A percentile compares a stretch with the other conserved stretches of the same genome.
phyloP scores from a whole-genome alignment of 2,113 vertebrate genomes.

The Leuciscus idus region DNA sequence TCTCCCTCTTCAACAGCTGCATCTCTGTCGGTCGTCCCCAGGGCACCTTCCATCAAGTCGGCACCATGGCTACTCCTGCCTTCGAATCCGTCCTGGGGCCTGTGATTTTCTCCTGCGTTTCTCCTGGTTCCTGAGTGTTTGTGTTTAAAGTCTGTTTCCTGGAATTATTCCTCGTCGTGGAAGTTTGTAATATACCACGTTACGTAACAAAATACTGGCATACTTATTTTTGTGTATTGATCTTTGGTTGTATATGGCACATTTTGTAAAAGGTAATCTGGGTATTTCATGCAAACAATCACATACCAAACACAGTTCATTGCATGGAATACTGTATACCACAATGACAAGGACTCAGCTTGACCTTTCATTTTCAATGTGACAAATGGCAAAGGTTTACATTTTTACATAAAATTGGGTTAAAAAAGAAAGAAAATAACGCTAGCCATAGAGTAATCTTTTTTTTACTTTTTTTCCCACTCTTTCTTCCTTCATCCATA shows the following conservation, averaged over 20 bases:
- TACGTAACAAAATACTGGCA: no score
- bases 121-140: no score
- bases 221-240: no score
- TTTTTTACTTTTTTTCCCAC: not conserved
- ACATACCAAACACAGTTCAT: not conserved
- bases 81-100: no score
- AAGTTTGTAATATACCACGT: no score
- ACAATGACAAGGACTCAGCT: not conserved
- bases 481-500: not conserved
- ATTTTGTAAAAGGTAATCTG: not conserved
- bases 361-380: conserved; percentile 12
- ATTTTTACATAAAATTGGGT: not conserved
- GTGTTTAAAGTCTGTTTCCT: no score
- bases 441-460: not conserved
- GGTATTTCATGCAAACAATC: not conserved
- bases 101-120: no score
- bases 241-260: not conserved
- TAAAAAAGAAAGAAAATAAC: not conserved
- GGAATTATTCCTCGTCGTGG: no score
- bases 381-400: not conserved
- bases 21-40: no score
- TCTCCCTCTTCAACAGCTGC: no score
- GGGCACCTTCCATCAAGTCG: no score
- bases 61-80: no score
- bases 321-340: conserved; percentile 10